Conservation (phyloP, 2,797 vertebrate genomes). For the Vespertilio murinus region DNA sequence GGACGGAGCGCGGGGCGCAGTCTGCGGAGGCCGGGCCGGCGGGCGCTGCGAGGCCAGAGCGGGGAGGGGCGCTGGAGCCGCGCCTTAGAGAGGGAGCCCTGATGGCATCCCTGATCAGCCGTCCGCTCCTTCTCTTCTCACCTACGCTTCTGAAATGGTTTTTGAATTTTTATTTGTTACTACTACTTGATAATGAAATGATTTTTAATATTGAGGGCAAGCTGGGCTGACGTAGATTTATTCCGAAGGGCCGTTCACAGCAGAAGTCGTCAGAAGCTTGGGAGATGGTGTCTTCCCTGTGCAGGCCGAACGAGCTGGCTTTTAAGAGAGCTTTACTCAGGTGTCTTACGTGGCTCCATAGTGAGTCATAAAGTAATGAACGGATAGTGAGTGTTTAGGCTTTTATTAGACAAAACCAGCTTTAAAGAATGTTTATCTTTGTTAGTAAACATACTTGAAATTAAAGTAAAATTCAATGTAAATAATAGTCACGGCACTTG, state of each 20-base stretch:
- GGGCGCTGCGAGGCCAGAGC: too few species aligned
- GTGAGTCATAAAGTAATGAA: conserved; percentile 60
- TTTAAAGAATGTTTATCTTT: conserved; percentile 63
- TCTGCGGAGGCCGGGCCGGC: too few species aligned
- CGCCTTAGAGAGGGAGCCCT: not conserved
- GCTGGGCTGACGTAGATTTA: not conserved
- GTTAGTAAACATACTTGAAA: conserved; percentile 70
- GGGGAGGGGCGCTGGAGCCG: not conserved
- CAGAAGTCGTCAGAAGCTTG: not conserved
- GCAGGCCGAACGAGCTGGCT: not conserved
- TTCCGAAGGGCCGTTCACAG: not conserved
- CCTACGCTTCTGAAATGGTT: not conserved
- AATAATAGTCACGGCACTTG: not conserved
- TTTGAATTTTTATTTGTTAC: not conserved
- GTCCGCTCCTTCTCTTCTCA: not conserved
- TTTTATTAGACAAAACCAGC: conserved; percentile 69
- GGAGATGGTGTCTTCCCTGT: not conserved
- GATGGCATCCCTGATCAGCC: not conserved
- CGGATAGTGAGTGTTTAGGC: conserved; percentile 25
- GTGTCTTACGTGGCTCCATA: not conserved
- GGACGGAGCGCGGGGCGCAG: conserved; percentile 73
- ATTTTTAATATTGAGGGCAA: not conserved
- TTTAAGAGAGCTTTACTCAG: not conserved
- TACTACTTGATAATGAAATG: not conserved
- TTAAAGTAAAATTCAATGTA: not conserved